Evolutionary conservation across 2,888 invertebrate genomes (phyloP).

Genomic region (Drosophila eohydei): DNA sequence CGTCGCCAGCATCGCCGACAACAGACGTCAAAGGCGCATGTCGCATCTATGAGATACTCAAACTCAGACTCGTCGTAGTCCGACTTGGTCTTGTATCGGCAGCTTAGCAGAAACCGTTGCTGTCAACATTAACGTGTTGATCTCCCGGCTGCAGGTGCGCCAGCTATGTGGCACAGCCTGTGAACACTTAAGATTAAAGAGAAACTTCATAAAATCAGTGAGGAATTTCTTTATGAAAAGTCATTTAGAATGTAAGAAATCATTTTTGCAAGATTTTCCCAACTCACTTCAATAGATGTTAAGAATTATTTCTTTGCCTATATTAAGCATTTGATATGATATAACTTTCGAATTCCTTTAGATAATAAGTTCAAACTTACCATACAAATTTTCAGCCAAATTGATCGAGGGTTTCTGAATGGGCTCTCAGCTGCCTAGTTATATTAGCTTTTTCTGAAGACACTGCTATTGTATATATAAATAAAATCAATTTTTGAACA

Average conservation of each 20-base stretch:
- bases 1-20: slow-evolving; percentile 69
- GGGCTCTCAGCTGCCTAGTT: too few species aligned
- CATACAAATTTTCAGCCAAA: slow-evolving; percentile 7
- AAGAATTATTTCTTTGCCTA: neutral
- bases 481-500: too few species aligned
- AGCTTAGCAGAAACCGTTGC: slow-evolving; percentile 65
- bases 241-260: neutral
- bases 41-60: slow-evolving; percentile 73
- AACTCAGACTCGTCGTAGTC: slow-evolving; percentile 25
- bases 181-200: neutral
- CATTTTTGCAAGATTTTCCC: neutral
- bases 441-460: too few species aligned
- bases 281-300: neutral
- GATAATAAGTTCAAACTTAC: neutral
- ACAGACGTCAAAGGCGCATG: slow-evolving; percentile 73
- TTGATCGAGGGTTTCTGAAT: neutral
- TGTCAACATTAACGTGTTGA: slow-evolving; percentile 55
- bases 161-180: slow-evolving; percentile 27
- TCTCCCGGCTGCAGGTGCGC: slow-evolving; percentile 36
- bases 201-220: neutral
- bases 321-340: neutral
- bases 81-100: slow-evolving; percentile 29
- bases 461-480: too few species aligned
- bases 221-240: neutral
- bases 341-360: neutral